Percentiles rank a stretch among this genome's conserved stretches.
Evolutionary conservation across 30 jellyfish, hydroid and myxozoan species (phyloP).

Genomic region (Thelohanellus kitauei): DNA sequence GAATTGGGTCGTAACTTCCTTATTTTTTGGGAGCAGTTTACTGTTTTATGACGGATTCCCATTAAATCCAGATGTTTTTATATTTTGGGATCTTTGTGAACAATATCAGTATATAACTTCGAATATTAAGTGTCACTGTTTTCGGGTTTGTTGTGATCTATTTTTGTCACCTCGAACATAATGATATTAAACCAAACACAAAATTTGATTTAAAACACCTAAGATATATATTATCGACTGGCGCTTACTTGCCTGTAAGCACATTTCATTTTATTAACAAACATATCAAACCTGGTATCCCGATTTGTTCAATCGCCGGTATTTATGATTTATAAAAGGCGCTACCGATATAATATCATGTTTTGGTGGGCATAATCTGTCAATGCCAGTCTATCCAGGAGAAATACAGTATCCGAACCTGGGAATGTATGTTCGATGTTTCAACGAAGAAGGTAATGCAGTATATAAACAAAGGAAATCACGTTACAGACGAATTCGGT

Average conservation of each 20-base stretch:
- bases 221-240: too few relatives aligned
- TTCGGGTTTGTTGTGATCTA: too few relatives aligned
- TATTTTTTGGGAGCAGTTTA: constrained; percentile 42
- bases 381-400: constrained; percentile 59
- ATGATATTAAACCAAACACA: too few relatives aligned
- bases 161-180: too few relatives aligned
- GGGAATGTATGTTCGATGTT: constrained; percentile 69
- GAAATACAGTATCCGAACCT: constrained; percentile 54
- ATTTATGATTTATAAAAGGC: too few relatives aligned
- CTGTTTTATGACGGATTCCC: constrained; percentile 95
- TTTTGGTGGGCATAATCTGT: constrained; percentile 78
- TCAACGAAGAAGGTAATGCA: constrained; percentile 56
- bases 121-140: too few relatives aligned
- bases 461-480: constrained; percentile 20
- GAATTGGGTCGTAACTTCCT: constrained; percentile 77
- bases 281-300: too few relatives aligned
- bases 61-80: constrained; percentile 29
- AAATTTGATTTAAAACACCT: too few relatives aligned
- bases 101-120: too few relatives aligned
- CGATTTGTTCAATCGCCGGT: too few relatives aligned
- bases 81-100: constrained; percentile 67
- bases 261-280: too few relatives aligned
- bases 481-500: constrained; percentile 49
- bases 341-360: constrained; percentile 90
- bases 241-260: too few relatives aligned